These are phyloP conservation scores for Oriolus oriolus DNA, from an alignment of 2,113 vertebrate genomes.

Conservation along the genomic window DNA sequence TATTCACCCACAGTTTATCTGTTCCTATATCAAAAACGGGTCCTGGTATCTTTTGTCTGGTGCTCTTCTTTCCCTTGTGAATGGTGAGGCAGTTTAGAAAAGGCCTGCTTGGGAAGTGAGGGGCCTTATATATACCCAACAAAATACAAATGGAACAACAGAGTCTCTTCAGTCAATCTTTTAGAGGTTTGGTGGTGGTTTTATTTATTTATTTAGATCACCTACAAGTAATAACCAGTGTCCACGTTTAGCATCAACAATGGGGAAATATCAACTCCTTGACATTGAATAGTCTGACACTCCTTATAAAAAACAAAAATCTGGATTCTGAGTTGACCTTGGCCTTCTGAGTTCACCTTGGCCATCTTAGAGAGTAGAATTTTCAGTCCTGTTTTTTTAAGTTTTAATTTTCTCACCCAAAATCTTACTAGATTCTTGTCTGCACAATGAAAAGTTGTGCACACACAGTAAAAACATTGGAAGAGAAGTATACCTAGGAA, in stretches of 20 bases:
- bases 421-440: not conserved
- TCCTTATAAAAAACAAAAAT: not conserved
- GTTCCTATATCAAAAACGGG: not conserved
- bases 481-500: not conserved
- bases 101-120: not conserved
- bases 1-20: not conserved
- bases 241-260: not conserved
- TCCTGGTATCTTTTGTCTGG: not conserved
- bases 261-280: not conserved
- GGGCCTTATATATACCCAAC: fast-evolving
- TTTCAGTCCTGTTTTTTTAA: not conserved
- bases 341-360: not conserved
- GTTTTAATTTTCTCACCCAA: not conserved
- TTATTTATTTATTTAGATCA: not conserved
- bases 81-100: not conserved
- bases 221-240: not conserved
- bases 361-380: not conserved
- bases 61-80: not conserved
- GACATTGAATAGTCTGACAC: not conserved
- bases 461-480: not conserved
- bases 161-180: not conserved
- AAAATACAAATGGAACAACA: not conserved
- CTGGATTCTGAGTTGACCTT: not conserved
- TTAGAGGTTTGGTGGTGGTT: not conserved
- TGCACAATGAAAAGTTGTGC: not conserved